Percentiles rank a stretch among this genome's conserved stretches.
Conservation (phyloP, 2,797 vertebrate genomes). For the Limosa lapponica region DNA sequence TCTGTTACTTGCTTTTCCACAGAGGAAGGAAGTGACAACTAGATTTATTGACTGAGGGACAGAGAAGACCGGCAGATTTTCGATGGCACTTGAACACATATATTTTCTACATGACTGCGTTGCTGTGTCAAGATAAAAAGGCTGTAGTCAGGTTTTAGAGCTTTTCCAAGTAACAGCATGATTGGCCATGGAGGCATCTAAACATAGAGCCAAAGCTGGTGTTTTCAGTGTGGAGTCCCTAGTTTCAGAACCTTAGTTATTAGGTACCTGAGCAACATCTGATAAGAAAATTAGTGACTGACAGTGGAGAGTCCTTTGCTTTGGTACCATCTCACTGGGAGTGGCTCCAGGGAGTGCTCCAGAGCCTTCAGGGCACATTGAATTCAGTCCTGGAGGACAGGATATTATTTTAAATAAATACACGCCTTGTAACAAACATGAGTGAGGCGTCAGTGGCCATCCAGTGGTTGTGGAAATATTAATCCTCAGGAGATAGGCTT, state of each 20-base stretch:
- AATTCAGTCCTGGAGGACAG: neutral
- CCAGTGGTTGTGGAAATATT: neutral
- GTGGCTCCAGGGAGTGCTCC: neutral
- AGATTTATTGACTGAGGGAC: slow-evolving; percentile 4
- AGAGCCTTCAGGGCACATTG: neutral
- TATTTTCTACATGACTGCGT: neutral
- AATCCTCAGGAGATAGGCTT: neutral
- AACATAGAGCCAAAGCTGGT: neutral
- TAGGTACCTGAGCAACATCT: neutral
- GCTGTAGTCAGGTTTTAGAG: neutral
- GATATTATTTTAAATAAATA: neutral
- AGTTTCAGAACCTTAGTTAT: neutral
- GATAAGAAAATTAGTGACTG: neutral
- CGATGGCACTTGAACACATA: neutral
- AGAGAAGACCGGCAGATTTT: neutral
- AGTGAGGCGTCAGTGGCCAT: neutral
- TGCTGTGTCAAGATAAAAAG: neutral
- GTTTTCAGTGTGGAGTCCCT: neutral
- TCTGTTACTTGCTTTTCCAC: slow-evolving; percentile 29
- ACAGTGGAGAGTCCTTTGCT: neutral
- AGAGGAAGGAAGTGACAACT: slow-evolving; percentile 1
- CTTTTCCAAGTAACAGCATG: neutral
- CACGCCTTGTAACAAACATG: neutral
- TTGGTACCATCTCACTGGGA: neutral
- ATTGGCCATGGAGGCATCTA: neutral